Base-by-base conservation (phyloP, 2,797 vertebrate genomes). In the Squalus acanthias region DNA sequence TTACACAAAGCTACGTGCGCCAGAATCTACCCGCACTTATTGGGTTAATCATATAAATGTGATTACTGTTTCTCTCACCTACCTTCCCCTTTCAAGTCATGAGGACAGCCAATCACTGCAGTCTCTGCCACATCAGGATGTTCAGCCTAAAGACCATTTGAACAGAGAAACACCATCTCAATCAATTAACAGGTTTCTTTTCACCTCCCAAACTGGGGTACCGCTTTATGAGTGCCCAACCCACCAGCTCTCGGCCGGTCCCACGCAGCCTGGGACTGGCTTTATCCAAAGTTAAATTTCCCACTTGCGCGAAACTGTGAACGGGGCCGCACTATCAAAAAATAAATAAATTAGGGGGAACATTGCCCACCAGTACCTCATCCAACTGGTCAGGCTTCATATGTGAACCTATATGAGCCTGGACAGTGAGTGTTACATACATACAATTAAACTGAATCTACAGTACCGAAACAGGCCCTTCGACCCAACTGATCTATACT, bases 11-110 rank as follows among this genome's bases (percentile, higher is more conserved):
- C 39, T 50, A 22, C 7, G 33, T 39, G 33, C 20, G 2, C 17
- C 65, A 39, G 91, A 93, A 22, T 93, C 8, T 22, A 93, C 33
- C 17, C 2, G 29, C 24, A 46, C 60, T 89, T 33, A 57, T 46
- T 12, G 63, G 17, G n/a, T 95, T 29, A 72, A 50, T 10, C 2
- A 33, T 91, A 72, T 1, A 79, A 50, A 57, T 65, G 33, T 87
- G 5, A 53, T 46, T 89, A 57, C 63, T 46, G 65, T 74, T 50
- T 69, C 63, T 74, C 33, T 33, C 1, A 96, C 98, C 97, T 97
- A 99, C 99, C 99, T 98, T 99, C 98, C 97, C 99, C 99, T 98
- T 99, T 99, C 97, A 99, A 98, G 96, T 98, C 97, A 20, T 99
- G 99, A 0, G 98, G 98, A 96, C 98, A 99, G 96, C 99, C 99